Conservation (phyloP, 2,113 vertebrate species). For the Misgurnus mizolepis region DNA sequence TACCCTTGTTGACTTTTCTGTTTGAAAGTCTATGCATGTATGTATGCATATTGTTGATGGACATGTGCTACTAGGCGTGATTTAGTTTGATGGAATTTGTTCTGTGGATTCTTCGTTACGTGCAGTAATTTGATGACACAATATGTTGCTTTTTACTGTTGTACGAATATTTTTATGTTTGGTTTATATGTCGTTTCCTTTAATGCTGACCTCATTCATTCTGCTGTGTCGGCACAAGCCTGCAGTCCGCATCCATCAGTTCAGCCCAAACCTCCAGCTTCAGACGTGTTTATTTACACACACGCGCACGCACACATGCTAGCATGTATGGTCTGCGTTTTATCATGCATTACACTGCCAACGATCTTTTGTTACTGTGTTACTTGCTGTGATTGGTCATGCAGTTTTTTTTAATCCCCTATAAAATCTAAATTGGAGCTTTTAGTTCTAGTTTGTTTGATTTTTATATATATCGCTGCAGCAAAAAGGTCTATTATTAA, state of each 20-base stretch:
- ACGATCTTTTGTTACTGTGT: too few relatives aligned
- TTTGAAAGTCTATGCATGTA: neutral
- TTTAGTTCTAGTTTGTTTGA: neutral
- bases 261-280: neutral
- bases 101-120: neutral
- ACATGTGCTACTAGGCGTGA: neutral
- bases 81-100: neutral
- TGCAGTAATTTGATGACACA: neutral
- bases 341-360: too few relatives aligned
- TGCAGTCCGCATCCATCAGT: neutral
- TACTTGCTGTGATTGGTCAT: too few relatives aligned
- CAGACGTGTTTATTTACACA: neutral
- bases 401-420: too few relatives aligned
- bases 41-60: neutral
- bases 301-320: too few relatives aligned
- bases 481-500: too few relatives aligned
- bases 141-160: neutral
- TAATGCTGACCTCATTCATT: constrained; percentile 1
- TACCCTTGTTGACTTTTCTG: neutral
- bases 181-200: constrained; percentile 7
- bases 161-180: neutral
- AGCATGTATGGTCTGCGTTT: too few relatives aligned
- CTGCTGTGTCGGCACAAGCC: constrained; percentile 33
- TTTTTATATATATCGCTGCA: neutral
- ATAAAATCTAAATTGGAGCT: neutral